Evolutionary conservation across 2,888 invertebrate genomes (phyloP).

Genomic region (Platycheirus rosarum): DNA sequence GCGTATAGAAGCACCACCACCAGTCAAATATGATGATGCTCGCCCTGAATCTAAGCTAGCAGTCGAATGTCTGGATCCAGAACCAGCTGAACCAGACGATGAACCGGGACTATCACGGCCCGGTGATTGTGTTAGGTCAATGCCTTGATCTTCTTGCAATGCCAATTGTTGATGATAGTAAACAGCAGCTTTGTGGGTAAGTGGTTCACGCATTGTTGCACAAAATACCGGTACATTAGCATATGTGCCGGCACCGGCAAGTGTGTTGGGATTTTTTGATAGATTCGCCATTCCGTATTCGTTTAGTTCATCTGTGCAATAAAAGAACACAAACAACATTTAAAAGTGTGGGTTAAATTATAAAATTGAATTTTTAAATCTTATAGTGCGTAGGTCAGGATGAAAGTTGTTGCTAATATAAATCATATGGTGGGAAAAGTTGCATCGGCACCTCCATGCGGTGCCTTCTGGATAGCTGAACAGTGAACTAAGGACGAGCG

Average conservation of each 20-base stretch:
- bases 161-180: constrained; percentile 92
- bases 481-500: too few species aligned
- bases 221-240: constrained; percentile 85
- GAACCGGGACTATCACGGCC: constrained; percentile 96
- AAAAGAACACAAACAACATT: background rate
- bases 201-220: constrained; percentile 84
- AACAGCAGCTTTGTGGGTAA: constrained; percentile 90
- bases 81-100: constrained; percentile 93
- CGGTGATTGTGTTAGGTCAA: constrained; percentile 95
- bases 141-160: constrained; percentile 93
- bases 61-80: constrained; percentile 94
- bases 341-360: background rate
- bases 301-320: constrained; percentile 69
- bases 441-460: too few species aligned
- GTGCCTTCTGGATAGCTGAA: too few species aligned
- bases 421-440: too few species aligned
- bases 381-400: constrained; percentile 27
- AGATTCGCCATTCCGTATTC: constrained; percentile 82
- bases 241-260: constrained; percentile 65
- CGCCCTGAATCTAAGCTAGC: constrained; percentile 94
- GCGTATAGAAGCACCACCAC: constrained; percentile 81
- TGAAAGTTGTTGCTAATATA: constrained; percentile 32
- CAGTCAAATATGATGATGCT: constrained; percentile 89
- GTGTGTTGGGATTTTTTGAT: constrained; percentile 74
- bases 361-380: background rate